Evolutionary conservation across 2,113 vertebrate species (phyloP).

Genomic region (Theropithecus gelada): DNA sequence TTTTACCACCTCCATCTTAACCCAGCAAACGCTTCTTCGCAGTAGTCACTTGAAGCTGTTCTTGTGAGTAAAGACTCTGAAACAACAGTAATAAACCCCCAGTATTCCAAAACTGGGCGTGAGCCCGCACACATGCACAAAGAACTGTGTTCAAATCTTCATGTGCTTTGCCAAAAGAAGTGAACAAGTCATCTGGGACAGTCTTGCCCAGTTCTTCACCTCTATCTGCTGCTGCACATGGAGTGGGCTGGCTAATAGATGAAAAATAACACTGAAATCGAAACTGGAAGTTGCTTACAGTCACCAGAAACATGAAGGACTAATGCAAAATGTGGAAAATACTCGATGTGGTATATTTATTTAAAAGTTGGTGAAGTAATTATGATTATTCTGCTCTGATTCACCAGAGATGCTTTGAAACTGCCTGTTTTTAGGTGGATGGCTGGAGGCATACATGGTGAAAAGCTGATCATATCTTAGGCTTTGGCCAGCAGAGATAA

Average conservation of each 20-base stretch:
- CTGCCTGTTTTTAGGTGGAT: neutral
- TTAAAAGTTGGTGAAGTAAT: neutral
- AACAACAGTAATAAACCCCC: neutral
- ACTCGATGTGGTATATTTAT: neutral
- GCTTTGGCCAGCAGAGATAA: neutral
- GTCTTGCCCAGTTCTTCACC: neutral
- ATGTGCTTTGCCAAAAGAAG: neutral
- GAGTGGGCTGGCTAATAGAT: neutral
- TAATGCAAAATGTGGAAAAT: neutral
- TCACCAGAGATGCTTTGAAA: neutral
- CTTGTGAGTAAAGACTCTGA: neutral
- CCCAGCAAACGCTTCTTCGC: neutral
- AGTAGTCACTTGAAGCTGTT: neutral
- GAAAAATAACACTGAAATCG: neutral
- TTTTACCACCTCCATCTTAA: neutral
- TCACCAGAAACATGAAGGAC: neutral
- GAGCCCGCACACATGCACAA: rapidly evolving
- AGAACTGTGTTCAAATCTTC: neutral
- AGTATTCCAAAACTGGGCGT: neutral
- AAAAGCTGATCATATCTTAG: neutral
- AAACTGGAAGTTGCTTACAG: neutral
- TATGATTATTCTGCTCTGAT: neutral
- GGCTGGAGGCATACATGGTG: neutral
- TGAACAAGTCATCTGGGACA: neutral
- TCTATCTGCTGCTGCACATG: neutral